Base-by-base conservation (phyloP, 2,113 vertebrate genomes). In the Cygnus atratus region DNA sequence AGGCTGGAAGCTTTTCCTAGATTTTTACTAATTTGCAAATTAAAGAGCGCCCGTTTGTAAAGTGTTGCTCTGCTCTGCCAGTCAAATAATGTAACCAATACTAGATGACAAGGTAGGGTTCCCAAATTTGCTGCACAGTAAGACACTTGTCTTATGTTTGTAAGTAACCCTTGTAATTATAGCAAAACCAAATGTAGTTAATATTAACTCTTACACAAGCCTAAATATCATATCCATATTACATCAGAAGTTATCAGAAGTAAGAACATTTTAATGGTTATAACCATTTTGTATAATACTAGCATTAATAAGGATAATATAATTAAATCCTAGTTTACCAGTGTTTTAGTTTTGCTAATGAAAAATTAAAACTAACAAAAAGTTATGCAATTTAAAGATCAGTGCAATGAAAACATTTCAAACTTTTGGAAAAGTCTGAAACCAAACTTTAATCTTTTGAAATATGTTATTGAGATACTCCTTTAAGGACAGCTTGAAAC, bases 11-110 rank as follows among this genome's bases (percentile, higher is more conserved):
- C 25, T 50, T 50, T 25, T 85, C 16, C 83, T 76, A 43, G n/a
- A 70, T 93, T 97, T 95, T 90, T 91, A 84, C 71, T 84, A 83
- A 94, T 97, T 97, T 97, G 96, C 94, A 98, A 98, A 97, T 95
- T 92, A 95, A 95, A 96, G 88, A 92, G 80, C 61, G 93, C 67
- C 87, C 92, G 94, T 94, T 96, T 97, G 80, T 96, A 97, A 98
- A 97, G 81, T 61, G 92, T 90, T 95, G 86, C 84, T 98, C 95
- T 97, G 82, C 88, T 96, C 79, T 87, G 43, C 74, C 95, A 96
- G 95, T 96, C 97, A 96, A 97, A 97, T 97, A 87, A 90, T 63
- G 86, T 92, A 94, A 94, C 91, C 65, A 87, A 90, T 81, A 84
- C 44, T 74, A 92, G 96, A 95, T 92, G 90, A 82, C 66, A 92